Conservation (phyloP, 2,113 vertebrate genomes). For the Ardeotis arabs region DNA sequence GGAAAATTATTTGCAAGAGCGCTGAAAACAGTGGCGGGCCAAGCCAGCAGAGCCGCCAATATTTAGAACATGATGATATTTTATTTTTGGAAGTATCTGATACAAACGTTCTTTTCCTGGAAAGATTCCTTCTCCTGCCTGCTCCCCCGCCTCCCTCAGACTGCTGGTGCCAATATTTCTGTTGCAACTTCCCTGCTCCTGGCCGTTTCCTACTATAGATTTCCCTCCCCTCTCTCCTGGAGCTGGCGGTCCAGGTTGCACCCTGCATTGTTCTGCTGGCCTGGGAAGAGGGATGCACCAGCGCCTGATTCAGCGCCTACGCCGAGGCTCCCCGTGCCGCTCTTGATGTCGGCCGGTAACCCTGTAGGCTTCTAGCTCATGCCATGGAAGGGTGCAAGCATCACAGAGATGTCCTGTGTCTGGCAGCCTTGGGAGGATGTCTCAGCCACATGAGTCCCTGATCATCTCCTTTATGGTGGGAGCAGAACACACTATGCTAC, state of each 20-base stretch:
- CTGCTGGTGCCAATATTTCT: constrained; percentile 29
- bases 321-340: neutral
- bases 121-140: constrained; percentile 30
- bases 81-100: constrained; percentile 63
- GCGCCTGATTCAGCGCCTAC: accelerated
- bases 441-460: neutral
- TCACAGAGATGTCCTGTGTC: neutral
- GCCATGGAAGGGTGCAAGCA: neutral
- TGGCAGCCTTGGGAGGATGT: neutral
- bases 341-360: accelerated
- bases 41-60: neutral
- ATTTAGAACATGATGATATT: neutral
- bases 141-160: neutral
- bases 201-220: neutral
- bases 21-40: neutral
- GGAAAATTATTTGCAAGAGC: neutral
- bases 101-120: constrained; percentile 49
- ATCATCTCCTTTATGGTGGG: accelerated
- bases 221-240: neutral
- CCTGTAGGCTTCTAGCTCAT: neutral
- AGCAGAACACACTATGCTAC: neutral
- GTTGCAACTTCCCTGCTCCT: constrained; percentile 25
- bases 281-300: neutral
- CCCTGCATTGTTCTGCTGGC: neutral
- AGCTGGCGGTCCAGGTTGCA: neutral